phyloP scores from a whole-genome alignment of 2,888 invertebrate species.

The Automeris io region DNA sequence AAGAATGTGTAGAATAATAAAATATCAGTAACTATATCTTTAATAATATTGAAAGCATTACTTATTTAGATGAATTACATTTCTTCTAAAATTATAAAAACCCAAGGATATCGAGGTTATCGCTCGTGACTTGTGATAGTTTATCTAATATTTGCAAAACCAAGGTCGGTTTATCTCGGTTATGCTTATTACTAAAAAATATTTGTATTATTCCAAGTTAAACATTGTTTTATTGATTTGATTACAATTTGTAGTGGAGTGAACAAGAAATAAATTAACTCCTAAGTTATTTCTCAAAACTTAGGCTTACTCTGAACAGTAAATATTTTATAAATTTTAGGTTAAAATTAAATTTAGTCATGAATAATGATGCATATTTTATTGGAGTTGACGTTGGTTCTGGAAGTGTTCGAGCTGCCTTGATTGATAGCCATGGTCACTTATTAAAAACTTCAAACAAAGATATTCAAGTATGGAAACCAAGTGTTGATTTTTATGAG shows the following conservation, averaged over 20 bases:
- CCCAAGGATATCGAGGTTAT: not conserved
- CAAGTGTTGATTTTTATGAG: conserved; percentile 87
- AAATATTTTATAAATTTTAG: too few species aligned
- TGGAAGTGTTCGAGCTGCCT: conserved; percentile 90
- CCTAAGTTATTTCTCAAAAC: too few species aligned
- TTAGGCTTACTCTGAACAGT: too few species aligned
- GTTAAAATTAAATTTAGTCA: too few species aligned
- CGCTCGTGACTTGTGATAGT: not conserved
- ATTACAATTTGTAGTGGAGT: too few species aligned
- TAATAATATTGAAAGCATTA: not conserved
- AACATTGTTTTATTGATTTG: too few species aligned
- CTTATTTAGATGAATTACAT: not conserved
- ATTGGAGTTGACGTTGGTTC: conserved; percentile 97
- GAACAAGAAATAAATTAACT: too few species aligned
- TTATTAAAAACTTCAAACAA: conserved; percentile 79
- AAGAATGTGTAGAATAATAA: too few species aligned
- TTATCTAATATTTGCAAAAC: not conserved
- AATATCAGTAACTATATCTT: too few species aligned
- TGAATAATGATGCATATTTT: conserved; percentile 71
- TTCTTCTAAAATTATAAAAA: not conserved
- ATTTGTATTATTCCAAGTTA: not conserved
- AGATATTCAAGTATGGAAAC: conserved; percentile 86
- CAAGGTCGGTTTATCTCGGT: conserved; percentile 5
- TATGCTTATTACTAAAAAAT: not conserved
- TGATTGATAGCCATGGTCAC: conserved; percentile 83